Evolutionary conservation across 1,140 invertebrate genomes (phyloP).

Genomic region (Rhopalosiphum padi): DNA sequence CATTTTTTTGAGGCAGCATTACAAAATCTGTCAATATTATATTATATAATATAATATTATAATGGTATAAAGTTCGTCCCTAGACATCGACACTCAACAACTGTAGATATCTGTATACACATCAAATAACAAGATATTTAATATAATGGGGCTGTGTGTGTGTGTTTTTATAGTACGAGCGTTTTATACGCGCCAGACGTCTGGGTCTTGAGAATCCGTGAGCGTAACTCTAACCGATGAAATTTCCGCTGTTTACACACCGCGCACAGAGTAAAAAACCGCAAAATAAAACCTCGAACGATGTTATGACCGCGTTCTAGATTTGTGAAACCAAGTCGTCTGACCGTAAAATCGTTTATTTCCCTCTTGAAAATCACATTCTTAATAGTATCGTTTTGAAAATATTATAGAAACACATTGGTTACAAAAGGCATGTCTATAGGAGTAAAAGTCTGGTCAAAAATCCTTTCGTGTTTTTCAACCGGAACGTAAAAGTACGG

Average conservation of each 20-base stretch:
- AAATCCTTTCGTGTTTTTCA: conserved; percentile 12
- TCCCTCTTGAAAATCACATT: neutral
- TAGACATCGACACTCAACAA: neutral
- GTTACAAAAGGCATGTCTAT: neutral
- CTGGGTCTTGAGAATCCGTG: neutral
- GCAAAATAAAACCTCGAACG: neutral
- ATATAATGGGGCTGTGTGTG: neutral
- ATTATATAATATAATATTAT: neutral
- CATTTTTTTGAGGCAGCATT: neutral
- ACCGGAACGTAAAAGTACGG: neutral
- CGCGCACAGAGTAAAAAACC: neutral
- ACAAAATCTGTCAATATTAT: neutral
- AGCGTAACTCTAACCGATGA: neutral
- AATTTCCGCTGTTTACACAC: neutral
- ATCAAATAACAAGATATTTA: neutral
- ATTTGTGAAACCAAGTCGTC: neutral
- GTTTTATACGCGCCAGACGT: neutral
- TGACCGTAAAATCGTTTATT: conserved; percentile 18
- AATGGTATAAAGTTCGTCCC: neutral
- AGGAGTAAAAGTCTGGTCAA: neutral
- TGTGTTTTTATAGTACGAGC: neutral
- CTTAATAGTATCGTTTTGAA: neutral
- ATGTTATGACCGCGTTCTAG: neutral
- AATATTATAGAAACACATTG: neutral
- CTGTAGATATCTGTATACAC: neutral